Evolutionary conservation across 2,113 vertebrate genomes (phyloP).

Genomic region (Rynchops niger): DNA sequence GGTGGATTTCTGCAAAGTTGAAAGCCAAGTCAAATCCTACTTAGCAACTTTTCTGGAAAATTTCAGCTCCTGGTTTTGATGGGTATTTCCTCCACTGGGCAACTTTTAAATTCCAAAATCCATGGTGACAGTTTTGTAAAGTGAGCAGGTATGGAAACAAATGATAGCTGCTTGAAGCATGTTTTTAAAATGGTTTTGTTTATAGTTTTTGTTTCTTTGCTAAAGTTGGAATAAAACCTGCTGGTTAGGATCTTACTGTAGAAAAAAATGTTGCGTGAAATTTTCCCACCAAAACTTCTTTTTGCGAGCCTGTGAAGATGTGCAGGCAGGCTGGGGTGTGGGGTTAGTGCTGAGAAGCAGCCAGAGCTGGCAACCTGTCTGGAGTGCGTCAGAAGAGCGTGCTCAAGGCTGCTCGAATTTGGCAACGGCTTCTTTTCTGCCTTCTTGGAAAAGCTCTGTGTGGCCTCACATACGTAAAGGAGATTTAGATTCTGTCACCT

Average conservation of each 20-base stretch:
- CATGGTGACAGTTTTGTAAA: background rate
- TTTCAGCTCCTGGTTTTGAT: background rate
- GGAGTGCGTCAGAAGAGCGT: accelerated
- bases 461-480: background rate
- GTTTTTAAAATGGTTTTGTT: background rate
- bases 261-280: background rate
- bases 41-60: background rate
- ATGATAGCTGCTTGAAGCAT: background rate
- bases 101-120: background rate
- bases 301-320: background rate
- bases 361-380: background rate
- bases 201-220: background rate
- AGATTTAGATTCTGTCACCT: background rate
- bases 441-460: background rate
- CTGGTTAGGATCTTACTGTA: background rate
- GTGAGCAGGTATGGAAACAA: background rate
- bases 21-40: background rate
- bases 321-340: background rate
- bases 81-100: background rate
- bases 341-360: background rate
- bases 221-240: background rate
- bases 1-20: background rate
- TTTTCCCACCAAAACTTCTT: background rate
- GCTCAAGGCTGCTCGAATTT: background rate
- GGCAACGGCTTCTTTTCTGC: background rate